Base-by-base conservation (phyloP, 2,888 invertebrate genomes). In the Nesidiocoris tenuis region DNA sequence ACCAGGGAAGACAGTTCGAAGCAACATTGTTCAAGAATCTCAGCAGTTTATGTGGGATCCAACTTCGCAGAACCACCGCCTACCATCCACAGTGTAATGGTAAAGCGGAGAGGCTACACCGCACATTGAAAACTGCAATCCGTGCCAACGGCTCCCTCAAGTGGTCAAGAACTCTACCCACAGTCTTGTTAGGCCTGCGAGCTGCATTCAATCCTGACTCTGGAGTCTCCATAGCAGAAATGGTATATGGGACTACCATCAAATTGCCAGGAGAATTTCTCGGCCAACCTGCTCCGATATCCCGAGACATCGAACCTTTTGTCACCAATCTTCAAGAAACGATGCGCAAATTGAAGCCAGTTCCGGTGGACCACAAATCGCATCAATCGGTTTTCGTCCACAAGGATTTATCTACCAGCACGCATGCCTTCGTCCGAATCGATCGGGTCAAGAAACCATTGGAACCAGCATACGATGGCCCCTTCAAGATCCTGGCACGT, bases 1-100 rank as follows among this genome's bases (percentile, higher is more conserved):
- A 84, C 19, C 81, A 82, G 79, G 83, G 84, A 25, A 72, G 81
- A 54, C 83, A 84, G 76, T 84, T 84, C 67, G 81, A 82, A 64
- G 81, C 82, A 0, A 54, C 57, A 0, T 21, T 74, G 19, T 74
- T 74, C 56, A 61, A 63, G 61, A 18, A 64, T n/a, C 57, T 74
- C n/a, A 77, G 68, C 5, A 76, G 79, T 1, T 57, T 81, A 1
- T 56, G 81, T 2, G 82, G 82, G 2, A 75, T 78, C 17, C 18
- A 79, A 19, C 77, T 77, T 17, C 68, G 78, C 0, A 75, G 80
- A 57, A 82, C 81, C 1, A 82, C 82, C 0, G 78, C 82, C 21
- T 61, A 61, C 21, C 72, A 72, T 21, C 72, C 72, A 5, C 61
- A 72, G 61, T 61, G 61, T 54, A 72, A 72, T 56, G 70, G 56